Evolutionary conservation across 2,888 invertebrate species (phyloP), one percentile per base, ranked within the genome.

Genomic region (Nemapogon koenigi): DNA sequence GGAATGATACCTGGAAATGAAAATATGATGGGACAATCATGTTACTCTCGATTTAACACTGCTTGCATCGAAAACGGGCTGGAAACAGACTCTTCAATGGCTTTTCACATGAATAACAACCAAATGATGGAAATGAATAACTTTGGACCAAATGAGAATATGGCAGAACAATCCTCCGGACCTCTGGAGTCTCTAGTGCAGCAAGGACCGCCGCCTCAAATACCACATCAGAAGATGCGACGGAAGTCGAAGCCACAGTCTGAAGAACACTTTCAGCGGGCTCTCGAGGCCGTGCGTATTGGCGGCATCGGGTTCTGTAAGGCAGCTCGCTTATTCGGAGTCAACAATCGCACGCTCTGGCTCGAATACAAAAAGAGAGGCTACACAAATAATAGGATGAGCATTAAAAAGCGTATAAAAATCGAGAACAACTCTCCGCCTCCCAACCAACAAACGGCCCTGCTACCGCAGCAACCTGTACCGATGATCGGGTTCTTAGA

Each of bases 221-320:
- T n/a, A n/a, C n/a, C n/a, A n/a, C n/a, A n/a, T n/a, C n/a, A n/a
- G 51, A 81, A 90, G 27, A 87, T 89, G 52, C 82, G 91, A 43
- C 61, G 87, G 37, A 84, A n/a, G n/a, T n/a, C 86, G 37, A 90
- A 91, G 66, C 91, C 91, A 0, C 91, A 91, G 60, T 86, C 88
- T 2, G 90, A 90, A 52, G 90, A 91, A 56, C 91, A 91, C 59
- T 91, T 91, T 64, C 87, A 89, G 46, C 79, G 87, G 22, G 91
- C 91, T 0, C 67, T 91, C 35, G 91, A 91, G 55, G 91, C 91
- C 0, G 91, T 91, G 1, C 83, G 91, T 43, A 87, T 86, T 53
- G 91, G 91, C 16, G 90, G 90, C 26, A 90, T 91, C 48, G 91
- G 91, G 2, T 91, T 91, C 66, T 91, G 91, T 64, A 91, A 91